Evolutionary conservation across 2,113 vertebrate genomes (phyloP), one percentile per base, ranked within the genome.

Genomic region (Neogobius melanostomus): DNA sequence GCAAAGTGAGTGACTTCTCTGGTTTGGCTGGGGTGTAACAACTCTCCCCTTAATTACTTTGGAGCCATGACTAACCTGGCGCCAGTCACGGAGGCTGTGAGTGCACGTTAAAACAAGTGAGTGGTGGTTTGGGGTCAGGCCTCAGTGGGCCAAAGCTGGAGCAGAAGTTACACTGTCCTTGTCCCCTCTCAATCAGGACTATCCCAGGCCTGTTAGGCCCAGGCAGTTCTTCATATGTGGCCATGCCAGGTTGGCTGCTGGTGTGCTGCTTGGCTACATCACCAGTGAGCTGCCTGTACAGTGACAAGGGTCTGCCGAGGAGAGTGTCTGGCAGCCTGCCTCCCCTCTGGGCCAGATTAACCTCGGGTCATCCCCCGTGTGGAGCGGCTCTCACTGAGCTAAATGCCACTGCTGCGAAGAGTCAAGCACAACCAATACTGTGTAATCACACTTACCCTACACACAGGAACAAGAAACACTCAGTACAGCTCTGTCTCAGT

Each of bases 11-110:
- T 84, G 88, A 90, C 87, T 93, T 91, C 85, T 87, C 28, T 85
- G 86, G 81, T 91, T 91, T 82, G 86, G 87, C 89, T 89, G 74
- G 88, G 89, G 87, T 92, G 89, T 89, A 91, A 92, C 87, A 91
- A 89, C 89, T 91, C 88, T 91, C 89, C 78, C 87, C 90, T 92
- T 92, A 90, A 92, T 92, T 92, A 91, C 90, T 91, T 90, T 84
- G 85, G 88, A 90, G 90, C 88, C 87, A 84, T 87, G 89, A 87
- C 90, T 90, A 87, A 90, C 88, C 84, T 90, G 82, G 83, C 81
- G 85, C 81, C 77, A 91, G 90, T 86, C 79, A 77, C 87, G 74
- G 79, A 85, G 90, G 85, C 85, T 78, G 84, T 68, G 83, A 88
- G 87, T 84, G 82, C 82, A 86, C 85, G 88, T 85, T 87, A 85